Percentiles rank a stretch among this genome's conserved stretches.
Conservation (phyloP, 2,113 vertebrate genomes). For the Brevimyrus niger region DNA sequence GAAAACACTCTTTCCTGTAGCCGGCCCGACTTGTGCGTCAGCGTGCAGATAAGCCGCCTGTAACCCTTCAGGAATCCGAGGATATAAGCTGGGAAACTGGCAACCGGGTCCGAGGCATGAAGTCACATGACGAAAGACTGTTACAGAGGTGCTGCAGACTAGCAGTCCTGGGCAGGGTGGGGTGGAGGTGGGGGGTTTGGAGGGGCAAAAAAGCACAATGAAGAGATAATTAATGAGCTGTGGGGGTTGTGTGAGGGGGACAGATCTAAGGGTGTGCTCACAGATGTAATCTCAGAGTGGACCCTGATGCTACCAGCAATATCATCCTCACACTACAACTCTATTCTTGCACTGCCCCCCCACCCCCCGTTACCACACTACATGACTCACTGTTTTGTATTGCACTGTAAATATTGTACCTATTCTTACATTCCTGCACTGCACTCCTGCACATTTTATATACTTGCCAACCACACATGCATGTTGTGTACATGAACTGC, state of each 20-base stretch:
- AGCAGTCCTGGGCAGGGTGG: background rate
- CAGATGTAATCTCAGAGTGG: background rate
- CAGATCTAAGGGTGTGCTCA: too few species aligned
- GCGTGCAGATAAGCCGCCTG: conserved; percentile 40
- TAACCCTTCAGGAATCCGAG: conserved; percentile 46
- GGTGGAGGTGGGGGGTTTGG: too few species aligned
- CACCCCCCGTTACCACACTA: background rate
- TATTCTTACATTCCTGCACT: background rate
- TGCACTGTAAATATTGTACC: background rate
- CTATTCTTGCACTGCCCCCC: background rate
- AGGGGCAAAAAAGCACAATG: background rate
- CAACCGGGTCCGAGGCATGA: background rate
- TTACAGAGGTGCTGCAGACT: background rate
- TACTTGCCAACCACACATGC: background rate
- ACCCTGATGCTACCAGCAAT: background rate
- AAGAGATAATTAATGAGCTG: background rate
- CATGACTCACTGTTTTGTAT: background rate
- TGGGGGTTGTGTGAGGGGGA: background rate
- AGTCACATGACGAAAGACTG: too few species aligned
- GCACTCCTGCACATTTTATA: background rate
- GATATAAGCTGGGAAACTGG: conserved; percentile 26
- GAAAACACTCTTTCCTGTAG: conserved; percentile 37
- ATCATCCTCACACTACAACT: background rate
- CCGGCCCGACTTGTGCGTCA: conserved; percentile 33
- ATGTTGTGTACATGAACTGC: background rate